Conservation (phyloP, 2,888 invertebrate species). For the Lithophane semibrunnea region DNA sequence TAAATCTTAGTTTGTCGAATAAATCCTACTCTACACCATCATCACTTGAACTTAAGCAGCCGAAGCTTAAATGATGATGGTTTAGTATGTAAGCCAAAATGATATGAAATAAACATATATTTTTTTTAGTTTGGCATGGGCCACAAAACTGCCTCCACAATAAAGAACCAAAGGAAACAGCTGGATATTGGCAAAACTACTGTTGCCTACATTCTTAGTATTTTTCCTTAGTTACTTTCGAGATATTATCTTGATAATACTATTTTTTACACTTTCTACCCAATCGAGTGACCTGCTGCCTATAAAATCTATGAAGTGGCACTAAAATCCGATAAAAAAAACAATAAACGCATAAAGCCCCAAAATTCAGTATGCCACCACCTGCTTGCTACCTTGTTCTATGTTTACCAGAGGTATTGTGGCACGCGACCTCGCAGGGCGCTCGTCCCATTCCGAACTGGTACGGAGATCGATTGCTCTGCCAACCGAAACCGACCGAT, state of each 20-base stretch:
- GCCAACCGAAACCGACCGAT: constrained; percentile 38
- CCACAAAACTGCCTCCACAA: background rate
- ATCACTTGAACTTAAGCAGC: too few relatives aligned
- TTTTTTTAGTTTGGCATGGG: too few relatives aligned
- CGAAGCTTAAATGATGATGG: too few relatives aligned
- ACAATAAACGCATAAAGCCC: constrained; percentile 6
- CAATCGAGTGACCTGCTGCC: background rate
- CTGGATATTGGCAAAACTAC: too few relatives aligned
- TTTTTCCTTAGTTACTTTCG: background rate
- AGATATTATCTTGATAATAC: background rate
- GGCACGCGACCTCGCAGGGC: constrained; percentile 63
- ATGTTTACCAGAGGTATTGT: constrained; percentile 66
- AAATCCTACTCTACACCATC: too few relatives aligned
- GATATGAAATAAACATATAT: too few relatives aligned
- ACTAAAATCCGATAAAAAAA: constrained; percentile 25
- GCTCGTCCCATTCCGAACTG: constrained; percentile 72
- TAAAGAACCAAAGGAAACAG: background rate
- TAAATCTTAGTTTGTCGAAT: too few relatives aligned
- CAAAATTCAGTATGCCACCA: constrained; percentile 42
- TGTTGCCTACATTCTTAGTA: background rate
- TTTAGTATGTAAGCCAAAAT: too few relatives aligned
- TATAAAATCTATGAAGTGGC: background rate
- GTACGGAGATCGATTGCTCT: constrained; percentile 75
- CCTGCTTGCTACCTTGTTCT: constrained; percentile 91
- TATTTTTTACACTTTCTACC: background rate